Evolutionary conservation across 2,888 invertebrate species (phyloP).

Genomic region (Timandra comae): DNA sequence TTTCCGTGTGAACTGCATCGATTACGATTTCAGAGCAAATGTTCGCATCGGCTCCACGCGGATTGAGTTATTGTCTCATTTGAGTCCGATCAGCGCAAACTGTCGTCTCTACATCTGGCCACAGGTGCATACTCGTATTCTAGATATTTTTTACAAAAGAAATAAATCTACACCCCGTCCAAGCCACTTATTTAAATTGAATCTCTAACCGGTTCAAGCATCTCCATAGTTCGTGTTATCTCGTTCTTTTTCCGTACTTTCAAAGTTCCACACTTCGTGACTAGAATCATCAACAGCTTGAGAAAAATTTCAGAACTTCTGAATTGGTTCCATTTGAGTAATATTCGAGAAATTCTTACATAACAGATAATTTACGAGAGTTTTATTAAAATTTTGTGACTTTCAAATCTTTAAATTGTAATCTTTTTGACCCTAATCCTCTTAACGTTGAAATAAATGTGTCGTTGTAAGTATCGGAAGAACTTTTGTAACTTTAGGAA

Average conservation of each 20-base stretch:
- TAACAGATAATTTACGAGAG: slow-evolving; percentile 1
- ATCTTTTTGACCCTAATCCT: too few species aligned
- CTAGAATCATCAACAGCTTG: slow-evolving; percentile 14
- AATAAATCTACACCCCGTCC: slow-evolving; percentile 8
- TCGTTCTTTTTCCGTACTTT: slow-evolving; percentile 13
- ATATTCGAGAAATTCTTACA: background rate
- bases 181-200: slow-evolving; percentile 12
- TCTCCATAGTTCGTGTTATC: slow-evolving; percentile 13
- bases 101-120: slow-evolving; percentile 23
- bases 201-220: slow-evolving; percentile 11
- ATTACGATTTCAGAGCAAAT: slow-evolving; percentile 35
- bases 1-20: slow-evolving; percentile 44
- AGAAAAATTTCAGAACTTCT: slow-evolving; percentile 10
- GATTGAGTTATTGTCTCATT: slow-evolving; percentile 59
- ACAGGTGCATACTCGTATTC: slow-evolving; percentile 37
- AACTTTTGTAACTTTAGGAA: slow-evolving; percentile 15
- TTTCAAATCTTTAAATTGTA: too few species aligned
- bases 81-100: slow-evolving; percentile 24
- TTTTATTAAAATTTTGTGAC: slow-evolving; percentile 3
- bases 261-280: slow-evolving; percentile 20
- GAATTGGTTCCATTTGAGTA: slow-evolving; percentile 8
- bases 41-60: slow-evolving; percentile 13
- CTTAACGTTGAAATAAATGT: slow-evolving; percentile 13
- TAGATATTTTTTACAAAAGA: slow-evolving; percentile 5
- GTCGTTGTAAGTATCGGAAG: slow-evolving; percentile 11